A percentile compares a stretch with the other conserved stretches of the same genome.
These are phyloP conservation scores for Linyphia triangularis DNA, from an alignment of 2,888 invertebrate species.

Conservation along the genomic window DNA sequence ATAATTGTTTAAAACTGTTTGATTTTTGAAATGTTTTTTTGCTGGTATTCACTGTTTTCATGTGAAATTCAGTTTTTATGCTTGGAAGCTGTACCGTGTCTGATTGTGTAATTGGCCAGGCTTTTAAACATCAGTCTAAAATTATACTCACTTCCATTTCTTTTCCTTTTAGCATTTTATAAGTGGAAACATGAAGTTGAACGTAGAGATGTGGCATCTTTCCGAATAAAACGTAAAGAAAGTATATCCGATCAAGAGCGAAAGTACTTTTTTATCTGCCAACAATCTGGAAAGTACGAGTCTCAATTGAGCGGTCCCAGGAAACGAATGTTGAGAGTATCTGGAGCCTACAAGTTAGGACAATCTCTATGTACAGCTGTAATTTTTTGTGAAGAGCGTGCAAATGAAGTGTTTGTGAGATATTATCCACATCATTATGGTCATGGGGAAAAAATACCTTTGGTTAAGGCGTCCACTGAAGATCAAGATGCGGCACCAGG, in stretches of 20 bases:
- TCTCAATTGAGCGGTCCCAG: slow-evolving; percentile 2
- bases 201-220: slow-evolving; percentile 9
- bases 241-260: background rate
- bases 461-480: slow-evolving; percentile 28
- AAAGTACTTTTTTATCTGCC: slow-evolving; percentile 47
- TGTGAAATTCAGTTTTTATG: no score
- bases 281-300: slow-evolving; percentile 55
- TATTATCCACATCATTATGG: slow-evolving; percentile 65
- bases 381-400: slow-evolving; percentile 41
- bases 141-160: no score
- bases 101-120: no score
- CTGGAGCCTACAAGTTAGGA: slow-evolving; percentile 52
- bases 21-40: no score
- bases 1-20: no score
- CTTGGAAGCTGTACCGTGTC: no score
- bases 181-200: slow-evolving; percentile 63
- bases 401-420: slow-evolving; percentile 14
- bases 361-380: slow-evolving; percentile 53
- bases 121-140: no score
- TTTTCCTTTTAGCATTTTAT: slow-evolving; percentile 36
- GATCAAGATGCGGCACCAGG: slow-evolving; percentile 58
- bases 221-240: slow-evolving; percentile 37
- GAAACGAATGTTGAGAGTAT: slow-evolving; percentile 40
- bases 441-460: slow-evolving; percentile 59
- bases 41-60: no score